phyloP scores from a whole-genome alignment of 2,113 vertebrate species.

The Ceratotherium simum region DNA sequence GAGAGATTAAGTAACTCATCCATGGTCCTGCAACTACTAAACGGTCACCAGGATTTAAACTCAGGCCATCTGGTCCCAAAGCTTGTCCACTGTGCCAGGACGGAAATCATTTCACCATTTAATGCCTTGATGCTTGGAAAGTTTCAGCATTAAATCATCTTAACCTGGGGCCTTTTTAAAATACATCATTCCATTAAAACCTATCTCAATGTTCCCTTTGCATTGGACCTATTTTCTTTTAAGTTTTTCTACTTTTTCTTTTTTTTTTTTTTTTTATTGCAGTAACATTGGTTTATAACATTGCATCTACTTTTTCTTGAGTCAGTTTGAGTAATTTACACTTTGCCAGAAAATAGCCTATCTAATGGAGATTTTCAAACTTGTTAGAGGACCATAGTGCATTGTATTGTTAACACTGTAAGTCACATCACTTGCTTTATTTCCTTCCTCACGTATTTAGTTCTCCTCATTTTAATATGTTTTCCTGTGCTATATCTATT shows the following conservation, averaged over 20 bases:
- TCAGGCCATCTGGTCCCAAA: background rate
- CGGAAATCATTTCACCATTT: background rate
- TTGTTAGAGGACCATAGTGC: background rate
- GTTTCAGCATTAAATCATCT: constrained; percentile 14
- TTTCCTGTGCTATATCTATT: background rate
- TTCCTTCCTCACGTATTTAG: background rate
- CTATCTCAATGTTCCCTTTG: background rate
- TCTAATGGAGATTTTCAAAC: background rate
- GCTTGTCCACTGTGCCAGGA: background rate
- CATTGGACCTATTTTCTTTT: background rate
- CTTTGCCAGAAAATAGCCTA: constrained; percentile 4
- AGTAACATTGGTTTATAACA: too few species aligned
- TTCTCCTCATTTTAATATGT: constrained; percentile 21
- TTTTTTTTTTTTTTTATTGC: too few species aligned
- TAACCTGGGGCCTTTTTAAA: constrained; percentile 16
- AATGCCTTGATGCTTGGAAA: background rate
- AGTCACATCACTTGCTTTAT: background rate
- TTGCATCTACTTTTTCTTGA: constrained; percentile 35
- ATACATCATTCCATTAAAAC: background rate
- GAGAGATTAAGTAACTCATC: background rate
- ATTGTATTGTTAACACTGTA: background rate
- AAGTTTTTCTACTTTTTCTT: constrained; percentile 38
- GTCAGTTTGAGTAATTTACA: background rate
- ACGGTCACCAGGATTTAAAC: background rate
- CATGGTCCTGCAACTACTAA: background rate